Conservation (phyloP, 2,888 invertebrate species). For the Capitulum mitella region DNA sequence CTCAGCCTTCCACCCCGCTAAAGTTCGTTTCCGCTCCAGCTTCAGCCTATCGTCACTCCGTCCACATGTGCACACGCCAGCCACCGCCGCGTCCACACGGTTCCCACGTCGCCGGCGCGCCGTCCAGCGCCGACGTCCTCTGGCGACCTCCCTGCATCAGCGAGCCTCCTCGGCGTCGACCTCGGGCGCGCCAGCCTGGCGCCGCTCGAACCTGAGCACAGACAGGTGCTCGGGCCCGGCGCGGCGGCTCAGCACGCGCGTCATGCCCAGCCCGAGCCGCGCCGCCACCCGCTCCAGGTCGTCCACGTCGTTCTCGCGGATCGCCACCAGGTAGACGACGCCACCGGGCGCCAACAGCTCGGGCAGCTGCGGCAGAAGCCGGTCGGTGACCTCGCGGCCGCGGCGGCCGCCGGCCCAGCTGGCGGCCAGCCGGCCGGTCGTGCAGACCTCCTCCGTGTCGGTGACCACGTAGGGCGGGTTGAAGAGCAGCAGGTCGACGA, state of each 20-base stretch:
- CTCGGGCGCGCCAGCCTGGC: no score
- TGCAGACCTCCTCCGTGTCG: conserved; percentile 62
- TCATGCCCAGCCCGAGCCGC: conserved; percentile 53
- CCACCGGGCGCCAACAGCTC: conserved; percentile 64
- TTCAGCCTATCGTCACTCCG: no score
- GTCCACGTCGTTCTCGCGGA: conserved; percentile 78
- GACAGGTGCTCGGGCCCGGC: conserved; percentile 80
- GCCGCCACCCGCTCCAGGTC: conserved; percentile 59
- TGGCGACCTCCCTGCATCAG: no score
- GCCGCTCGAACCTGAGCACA: conserved; percentile 50
- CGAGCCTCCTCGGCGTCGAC: no score
- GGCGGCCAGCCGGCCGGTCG: conserved; percentile 40
- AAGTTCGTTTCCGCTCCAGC: no score
- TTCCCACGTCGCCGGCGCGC: no score
- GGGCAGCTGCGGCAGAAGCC: conserved; percentile 60
- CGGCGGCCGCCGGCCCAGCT: conserved; percentile 51
- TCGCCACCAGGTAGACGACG: conserved; percentile 75
- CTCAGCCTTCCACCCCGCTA: no score
- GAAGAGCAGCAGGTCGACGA: conserved; percentile 82
- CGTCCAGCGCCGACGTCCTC: no score
- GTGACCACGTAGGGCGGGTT: conserved; percentile 99
- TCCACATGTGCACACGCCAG: no score
- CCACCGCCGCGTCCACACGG: no score
- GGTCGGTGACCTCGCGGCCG: conserved; percentile 58
- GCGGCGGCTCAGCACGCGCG: conserved; percentile 61